Percentiles rank a stretch among this genome's conserved stretches.
These are phyloP conservation scores for Ammodramus savannarum DNA, from an alignment of 2,113 vertebrate species.

Conservation along the genomic window DNA sequence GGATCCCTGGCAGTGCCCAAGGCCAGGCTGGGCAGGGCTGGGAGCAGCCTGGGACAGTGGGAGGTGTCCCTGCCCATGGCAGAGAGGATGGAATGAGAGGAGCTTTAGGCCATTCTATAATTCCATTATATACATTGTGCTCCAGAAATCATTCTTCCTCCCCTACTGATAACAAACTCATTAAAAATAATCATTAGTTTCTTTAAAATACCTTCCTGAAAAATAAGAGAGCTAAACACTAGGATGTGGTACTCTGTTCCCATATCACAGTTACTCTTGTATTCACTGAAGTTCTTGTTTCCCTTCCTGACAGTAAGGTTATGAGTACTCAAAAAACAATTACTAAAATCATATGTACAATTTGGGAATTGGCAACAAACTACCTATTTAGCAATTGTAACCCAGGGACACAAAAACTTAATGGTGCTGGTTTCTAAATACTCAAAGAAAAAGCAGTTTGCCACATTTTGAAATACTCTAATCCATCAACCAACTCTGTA, in stretches of 20 bases:
- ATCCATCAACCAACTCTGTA: background rate
- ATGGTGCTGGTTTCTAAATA: background rate
- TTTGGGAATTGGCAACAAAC: background rate
- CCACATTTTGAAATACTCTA: background rate
- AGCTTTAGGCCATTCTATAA: background rate
- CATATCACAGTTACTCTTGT: background rate
- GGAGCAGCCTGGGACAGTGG: fast-evolving
- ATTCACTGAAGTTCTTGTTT: background rate
- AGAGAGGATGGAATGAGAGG: background rate
- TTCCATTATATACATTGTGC: background rate
- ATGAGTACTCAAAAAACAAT: background rate
- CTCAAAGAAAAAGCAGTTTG: background rate
- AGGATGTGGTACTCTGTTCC: background rate
- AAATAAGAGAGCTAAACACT: background rate
- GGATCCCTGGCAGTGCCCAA: background rate
- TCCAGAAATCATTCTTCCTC: background rate
- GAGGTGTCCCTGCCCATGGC: background rate
- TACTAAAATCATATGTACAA: background rate
- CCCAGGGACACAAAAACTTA: background rate
- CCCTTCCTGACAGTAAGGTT: background rate
- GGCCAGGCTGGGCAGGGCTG: fast-evolving
- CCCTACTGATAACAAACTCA: background rate
- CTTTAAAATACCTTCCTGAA: background rate
- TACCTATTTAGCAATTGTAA: background rate
- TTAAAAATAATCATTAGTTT: background rate